Evolutionary conservation across 2,113 vertebrate genomes (phyloP).

Genomic region (Poeciliopsis retropinna): DNA sequence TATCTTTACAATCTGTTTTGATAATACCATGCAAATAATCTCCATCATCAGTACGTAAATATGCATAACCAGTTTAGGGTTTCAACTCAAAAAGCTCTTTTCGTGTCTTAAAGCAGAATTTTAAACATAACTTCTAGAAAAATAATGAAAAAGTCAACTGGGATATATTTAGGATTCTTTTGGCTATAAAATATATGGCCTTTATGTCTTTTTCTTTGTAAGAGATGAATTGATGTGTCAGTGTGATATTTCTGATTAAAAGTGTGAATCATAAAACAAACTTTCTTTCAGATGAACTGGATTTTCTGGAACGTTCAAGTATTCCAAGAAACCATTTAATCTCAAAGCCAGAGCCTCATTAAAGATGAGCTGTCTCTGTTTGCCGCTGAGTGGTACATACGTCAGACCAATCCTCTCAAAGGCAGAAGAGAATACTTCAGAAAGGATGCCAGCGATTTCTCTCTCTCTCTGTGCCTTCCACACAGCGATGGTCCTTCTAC

Average conservation of each 20-base stretch:
- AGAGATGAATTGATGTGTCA: not conserved
- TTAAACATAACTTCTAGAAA: not conserved
- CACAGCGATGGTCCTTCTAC: slow-evolving; percentile 19
- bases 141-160: not conserved
- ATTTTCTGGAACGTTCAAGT: not conserved
- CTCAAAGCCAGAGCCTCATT: slow-evolving; percentile 1
- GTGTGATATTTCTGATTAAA: not conserved
- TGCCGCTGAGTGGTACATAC: not conserved
- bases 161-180: not conserved
- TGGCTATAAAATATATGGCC: not conserved
- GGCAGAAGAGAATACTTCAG: not conserved
- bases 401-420: not conserved
- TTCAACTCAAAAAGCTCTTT: too few relatives aligned
- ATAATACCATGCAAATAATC: too few relatives aligned
- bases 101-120: not conserved
- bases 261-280: slow-evolving; percentile 13
- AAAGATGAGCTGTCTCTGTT: slow-evolving; percentile 1
- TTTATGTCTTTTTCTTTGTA: not conserved
- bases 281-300: not conserved
- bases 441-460: not conserved
- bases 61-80: too few relatives aligned
- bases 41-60: too few relatives aligned
- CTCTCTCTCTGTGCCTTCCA: not conserved
- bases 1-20: too few relatives aligned
- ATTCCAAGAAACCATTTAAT: not conserved